Conservation (phyloP, 2,797 vertebrate genomes). For the Agapornis canus region DNA sequence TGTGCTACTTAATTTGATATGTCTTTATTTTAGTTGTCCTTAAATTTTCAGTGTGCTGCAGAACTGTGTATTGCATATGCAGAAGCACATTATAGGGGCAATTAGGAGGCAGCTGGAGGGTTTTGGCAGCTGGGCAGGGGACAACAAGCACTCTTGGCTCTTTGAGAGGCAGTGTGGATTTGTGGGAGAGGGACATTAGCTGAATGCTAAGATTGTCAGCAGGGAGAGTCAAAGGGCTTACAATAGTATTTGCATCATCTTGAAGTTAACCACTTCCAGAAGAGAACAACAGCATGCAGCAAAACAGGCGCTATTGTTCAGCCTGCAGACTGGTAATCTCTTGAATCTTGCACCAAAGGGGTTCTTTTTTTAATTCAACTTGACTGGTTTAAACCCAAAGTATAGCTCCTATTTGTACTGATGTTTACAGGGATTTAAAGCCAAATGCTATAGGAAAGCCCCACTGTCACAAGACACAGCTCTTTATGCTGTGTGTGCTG, state of each 20-base stretch:
- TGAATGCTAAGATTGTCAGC: conserved; percentile 50
- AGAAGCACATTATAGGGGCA: conserved; percentile 34
- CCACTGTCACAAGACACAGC: fast-evolving
- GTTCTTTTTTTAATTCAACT: background rate
- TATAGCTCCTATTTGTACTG: background rate
- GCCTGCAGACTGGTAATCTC: background rate
- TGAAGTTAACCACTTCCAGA: conserved; percentile 47
- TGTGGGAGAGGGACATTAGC: conserved; percentile 35
- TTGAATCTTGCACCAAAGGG: background rate
- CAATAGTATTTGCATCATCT: conserved; percentile 40
- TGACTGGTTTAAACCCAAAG: background rate
- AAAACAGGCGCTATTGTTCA: conserved; percentile 15
- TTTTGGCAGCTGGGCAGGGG: conserved; percentile 49
- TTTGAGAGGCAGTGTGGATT: conserved; percentile 24
- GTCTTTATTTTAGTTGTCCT: conserved; percentile 38
- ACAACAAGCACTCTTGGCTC: conserved; percentile 50
- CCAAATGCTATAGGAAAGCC: background rate
- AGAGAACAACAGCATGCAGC: background rate
- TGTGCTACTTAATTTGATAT: background rate
- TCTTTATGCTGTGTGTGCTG: background rate
- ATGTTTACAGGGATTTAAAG: background rate
- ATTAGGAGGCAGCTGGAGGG: conserved; percentile 52
- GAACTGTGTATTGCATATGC: background rate
- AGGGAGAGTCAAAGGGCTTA: conserved; percentile 22
- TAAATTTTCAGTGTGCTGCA: conserved; percentile 19